These are phyloP conservation scores for Hololepta plana DNA, from an alignment of 2,888 invertebrate species.

Conservation along the genomic window DNA sequence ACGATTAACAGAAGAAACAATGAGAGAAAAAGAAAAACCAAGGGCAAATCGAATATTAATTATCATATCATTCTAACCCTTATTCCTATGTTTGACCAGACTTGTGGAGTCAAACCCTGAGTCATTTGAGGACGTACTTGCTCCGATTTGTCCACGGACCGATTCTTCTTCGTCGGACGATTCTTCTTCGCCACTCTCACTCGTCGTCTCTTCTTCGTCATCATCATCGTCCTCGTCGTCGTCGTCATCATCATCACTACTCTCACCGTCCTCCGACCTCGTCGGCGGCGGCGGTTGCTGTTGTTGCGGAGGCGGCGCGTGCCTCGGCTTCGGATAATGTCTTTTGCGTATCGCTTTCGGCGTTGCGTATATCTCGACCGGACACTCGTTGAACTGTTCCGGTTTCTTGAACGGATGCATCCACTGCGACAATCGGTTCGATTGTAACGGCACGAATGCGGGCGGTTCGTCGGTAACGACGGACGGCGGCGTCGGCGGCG, in stretches of 20 bases:
- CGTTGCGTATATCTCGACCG: constrained; percentile 24
- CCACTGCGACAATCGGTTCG: constrained; percentile 22
- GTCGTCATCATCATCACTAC: constrained; percentile 8
- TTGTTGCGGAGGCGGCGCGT: constrained; percentile 11
- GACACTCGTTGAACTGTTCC: constrained; percentile 22
- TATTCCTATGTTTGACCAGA: constrained; percentile 40
- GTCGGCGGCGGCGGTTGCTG: constrained; percentile 3
- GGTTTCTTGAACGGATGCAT: constrained; percentile 26
- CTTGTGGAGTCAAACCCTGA: constrained; percentile 63
- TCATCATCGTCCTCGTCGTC: constrained; percentile 18
- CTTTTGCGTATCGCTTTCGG: constrained; percentile 24
- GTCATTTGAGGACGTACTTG: constrained; percentile 66
- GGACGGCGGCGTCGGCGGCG: constrained; percentile 3
- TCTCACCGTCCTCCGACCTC: constrained; percentile 9
- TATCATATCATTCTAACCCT: constrained; percentile 32
- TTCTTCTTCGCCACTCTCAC: constrained; percentile 19
- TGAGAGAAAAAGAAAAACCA: constrained; percentile 18
- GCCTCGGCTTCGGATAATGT: constrained; percentile 22
- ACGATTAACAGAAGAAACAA: no score
- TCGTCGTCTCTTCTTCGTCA: constrained; percentile 17
- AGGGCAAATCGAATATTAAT: background rate
- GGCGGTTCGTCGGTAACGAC: constrained; percentile 20
- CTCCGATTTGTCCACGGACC: constrained; percentile 27
- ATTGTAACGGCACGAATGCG: constrained; percentile 24
- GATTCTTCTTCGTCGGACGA: constrained; percentile 13